phyloP scores from a whole-genome alignment of 2,113 vertebrate genomes.

The Carlito syrichta region DNA sequence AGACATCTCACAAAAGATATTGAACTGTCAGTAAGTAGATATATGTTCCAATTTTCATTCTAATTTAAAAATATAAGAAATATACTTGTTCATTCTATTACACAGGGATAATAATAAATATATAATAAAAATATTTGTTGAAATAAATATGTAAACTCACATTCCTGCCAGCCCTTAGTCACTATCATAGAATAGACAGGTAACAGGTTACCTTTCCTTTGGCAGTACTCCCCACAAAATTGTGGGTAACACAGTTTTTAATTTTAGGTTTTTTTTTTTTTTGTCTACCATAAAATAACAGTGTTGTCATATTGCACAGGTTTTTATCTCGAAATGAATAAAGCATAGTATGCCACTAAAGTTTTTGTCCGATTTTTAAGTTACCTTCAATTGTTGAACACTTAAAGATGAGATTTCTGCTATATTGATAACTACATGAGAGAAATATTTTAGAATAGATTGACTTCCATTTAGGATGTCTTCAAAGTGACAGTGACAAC shows the following conservation, averaged over 20 bases:
- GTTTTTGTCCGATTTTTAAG: not conserved
- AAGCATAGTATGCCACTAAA: not conserved
- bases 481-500: not conserved
- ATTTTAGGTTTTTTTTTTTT: not conserved
- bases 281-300: not conserved
- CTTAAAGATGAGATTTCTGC: not conserved
- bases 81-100: not conserved
- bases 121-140: not conserved
- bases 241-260: not conserved
- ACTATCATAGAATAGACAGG: not conserved
- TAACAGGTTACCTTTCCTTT: not conserved
- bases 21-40: not conserved
- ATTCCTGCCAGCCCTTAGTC: not conserved
- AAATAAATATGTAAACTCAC: not conserved
- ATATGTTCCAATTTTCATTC: not conserved
- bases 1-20: not conserved
- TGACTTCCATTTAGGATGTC: not conserved
- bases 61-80: not conserved
- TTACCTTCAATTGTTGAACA: not conserved
- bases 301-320: not conserved
- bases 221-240: accelerated
- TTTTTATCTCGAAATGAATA: not conserved
- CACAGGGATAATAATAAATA: too few species aligned
- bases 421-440: not conserved
- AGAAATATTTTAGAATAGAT: not conserved